Conservation (phyloP, 2,113 vertebrate species). For the human region DNA sequence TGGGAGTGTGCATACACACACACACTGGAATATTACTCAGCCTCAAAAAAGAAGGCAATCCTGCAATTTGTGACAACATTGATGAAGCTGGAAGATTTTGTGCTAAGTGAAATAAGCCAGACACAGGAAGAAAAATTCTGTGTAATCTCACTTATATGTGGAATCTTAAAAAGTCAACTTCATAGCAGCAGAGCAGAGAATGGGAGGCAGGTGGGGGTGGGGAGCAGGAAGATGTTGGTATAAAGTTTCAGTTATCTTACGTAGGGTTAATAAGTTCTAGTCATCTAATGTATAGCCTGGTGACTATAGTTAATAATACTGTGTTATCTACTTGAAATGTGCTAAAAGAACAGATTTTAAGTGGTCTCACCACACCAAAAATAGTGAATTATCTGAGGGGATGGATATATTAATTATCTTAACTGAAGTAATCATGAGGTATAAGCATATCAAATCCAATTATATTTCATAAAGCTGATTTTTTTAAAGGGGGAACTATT, state of each 20-base stretch:
- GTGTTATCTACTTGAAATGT: background rate
- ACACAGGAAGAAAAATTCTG: background rate
- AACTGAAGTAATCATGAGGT: background rate
- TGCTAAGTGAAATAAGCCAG: background rate
- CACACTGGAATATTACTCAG: background rate
- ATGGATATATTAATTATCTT: background rate
- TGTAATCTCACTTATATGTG: background rate
- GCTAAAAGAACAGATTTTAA: background rate
- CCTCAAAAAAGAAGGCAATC: background rate
- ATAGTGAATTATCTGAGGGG: background rate
- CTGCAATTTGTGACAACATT: background rate
- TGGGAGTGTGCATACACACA: background rate
- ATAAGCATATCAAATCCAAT: background rate
- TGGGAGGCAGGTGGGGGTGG: background rate
- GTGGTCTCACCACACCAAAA: background rate
- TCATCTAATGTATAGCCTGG: background rate
- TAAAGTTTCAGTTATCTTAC: background rate
- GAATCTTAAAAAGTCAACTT: background rate
- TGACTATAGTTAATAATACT: background rate
- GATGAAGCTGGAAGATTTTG: background rate
- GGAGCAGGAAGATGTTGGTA: background rate
- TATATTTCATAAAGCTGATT: background rate
- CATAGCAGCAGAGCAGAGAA: background rate
- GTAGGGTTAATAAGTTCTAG: background rate
- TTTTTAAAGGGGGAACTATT: background rate